Evolutionary conservation across 2,113 vertebrate genomes (phyloP).

Genomic region (Leuciscus idus): DNA sequence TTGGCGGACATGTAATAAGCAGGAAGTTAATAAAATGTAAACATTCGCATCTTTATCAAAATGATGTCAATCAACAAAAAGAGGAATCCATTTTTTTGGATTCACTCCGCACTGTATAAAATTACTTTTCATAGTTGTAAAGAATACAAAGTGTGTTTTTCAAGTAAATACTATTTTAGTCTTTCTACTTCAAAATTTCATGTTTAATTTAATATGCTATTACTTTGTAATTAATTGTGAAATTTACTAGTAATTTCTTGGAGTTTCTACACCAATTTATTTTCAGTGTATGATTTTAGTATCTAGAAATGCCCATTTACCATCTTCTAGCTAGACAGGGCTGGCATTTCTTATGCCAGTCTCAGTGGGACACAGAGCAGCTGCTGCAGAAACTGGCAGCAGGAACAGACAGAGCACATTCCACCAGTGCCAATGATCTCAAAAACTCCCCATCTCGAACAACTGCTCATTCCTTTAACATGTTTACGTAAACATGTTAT

Average conservation of each 20-base stretch:
- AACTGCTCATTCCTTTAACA: slow-evolving; percentile 29
- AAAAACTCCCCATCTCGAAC: slow-evolving; percentile 20
- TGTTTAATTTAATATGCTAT: too few relatives aligned
- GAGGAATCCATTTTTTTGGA: background rate
- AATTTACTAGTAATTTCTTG: too few relatives aligned
- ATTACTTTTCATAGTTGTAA: too few relatives aligned
- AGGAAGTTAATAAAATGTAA: background rate
- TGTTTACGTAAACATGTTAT: background rate
- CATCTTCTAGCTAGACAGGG: background rate
- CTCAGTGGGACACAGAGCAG: slow-evolving; percentile 54
- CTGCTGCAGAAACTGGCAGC: slow-evolving; percentile 60
- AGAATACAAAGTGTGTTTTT: too few relatives aligned
- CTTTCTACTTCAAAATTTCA: too few relatives aligned
- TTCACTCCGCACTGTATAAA: too few relatives aligned
- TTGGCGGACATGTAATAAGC: background rate
- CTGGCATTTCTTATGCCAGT: slow-evolving; percentile 27
- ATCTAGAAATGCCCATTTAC: background rate
- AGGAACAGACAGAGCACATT: slow-evolving; percentile 58
- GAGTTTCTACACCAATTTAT: too few relatives aligned
- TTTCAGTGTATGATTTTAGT: background rate
- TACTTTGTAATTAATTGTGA: too few relatives aligned
- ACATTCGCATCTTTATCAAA: too few relatives aligned
- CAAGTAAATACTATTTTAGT: too few relatives aligned
- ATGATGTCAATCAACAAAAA: background rate
- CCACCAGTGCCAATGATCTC: slow-evolving; percentile 43